These are phyloP conservation scores for Psix sp. DNA, from an alignment of 1,140 invertebrate species.

Conservation along the genomic window DNA sequence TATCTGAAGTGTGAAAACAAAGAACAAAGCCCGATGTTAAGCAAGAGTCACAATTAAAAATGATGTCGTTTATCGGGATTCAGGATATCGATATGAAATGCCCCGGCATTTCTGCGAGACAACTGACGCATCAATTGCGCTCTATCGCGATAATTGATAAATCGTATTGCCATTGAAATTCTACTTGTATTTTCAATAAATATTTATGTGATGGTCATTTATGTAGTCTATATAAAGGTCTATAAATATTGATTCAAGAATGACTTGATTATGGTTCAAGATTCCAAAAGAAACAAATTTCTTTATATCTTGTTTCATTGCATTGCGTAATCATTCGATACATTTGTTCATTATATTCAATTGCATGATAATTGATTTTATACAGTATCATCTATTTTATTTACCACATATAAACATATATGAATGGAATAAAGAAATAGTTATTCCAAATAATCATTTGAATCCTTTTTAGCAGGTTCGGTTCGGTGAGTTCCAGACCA, in stretches of 20 bases:
- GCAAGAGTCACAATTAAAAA: slow-evolving; percentile 22
- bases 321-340: too few relatives aligned
- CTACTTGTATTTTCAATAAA: slow-evolving; percentile 21
- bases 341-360: background rate
- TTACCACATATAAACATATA: too few relatives aligned
- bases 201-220: background rate
- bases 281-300: too few relatives aligned
- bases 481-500: slow-evolving; percentile 67
- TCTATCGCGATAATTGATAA: slow-evolving; percentile 44
- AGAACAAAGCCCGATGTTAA: background rate
- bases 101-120: slow-evolving; percentile 6
- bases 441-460: background rate
- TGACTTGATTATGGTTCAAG: too few relatives aligned
- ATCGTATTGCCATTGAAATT: slow-evolving; percentile 35
- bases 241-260: background rate
- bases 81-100: slow-evolving; percentile 8
- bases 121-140: slow-evolving; percentile 31
- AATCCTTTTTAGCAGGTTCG: slow-evolving; percentile 59
- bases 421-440: background rate
- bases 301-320: background rate
- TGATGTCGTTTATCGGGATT: slow-evolving; percentile 18
- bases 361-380: too few relatives aligned
- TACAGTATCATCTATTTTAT: too few relatives aligned
- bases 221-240: background rate
- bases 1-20: background rate